phyloP scores from a whole-genome alignment of 2,797 vertebrate species.

The Falco novaeseelandiae region DNA sequence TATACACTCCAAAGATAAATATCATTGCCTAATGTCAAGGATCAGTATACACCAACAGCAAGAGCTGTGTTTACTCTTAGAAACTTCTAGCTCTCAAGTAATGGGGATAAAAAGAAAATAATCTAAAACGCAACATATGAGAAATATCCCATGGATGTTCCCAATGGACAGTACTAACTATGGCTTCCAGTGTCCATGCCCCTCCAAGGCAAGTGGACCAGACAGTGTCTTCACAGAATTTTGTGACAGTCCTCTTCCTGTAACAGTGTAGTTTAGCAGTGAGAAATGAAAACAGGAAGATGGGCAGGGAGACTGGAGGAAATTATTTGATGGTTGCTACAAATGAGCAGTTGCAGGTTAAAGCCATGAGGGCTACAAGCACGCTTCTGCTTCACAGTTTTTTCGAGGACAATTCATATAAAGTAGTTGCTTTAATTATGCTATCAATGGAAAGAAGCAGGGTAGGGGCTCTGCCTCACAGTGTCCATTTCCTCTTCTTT shows the following conservation, averaged over 20 bases:
- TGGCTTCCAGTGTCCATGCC: neutral
- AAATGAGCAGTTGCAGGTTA: neutral
- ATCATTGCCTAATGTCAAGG: neutral
- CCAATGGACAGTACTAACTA: neutral
- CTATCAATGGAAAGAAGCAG: neutral
- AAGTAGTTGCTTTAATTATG: neutral
- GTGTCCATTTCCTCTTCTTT: neutral
- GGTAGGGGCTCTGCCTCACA: fast-evolving
- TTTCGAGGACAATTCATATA: neutral
- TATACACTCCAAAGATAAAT: neutral
- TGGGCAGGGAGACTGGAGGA: neutral
- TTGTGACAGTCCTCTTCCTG: neutral
- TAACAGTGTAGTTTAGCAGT: neutral
- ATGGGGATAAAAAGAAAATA: neutral
- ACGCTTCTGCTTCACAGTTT: neutral
- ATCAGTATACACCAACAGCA: neutral
- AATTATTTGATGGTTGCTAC: neutral
- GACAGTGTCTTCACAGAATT: neutral
- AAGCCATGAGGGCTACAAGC: neutral
- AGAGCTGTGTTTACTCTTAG: neutral
- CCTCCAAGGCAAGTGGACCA: neutral
- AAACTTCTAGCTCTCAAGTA: neutral
- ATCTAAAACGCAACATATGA: neutral
- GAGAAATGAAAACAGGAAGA: neutral
- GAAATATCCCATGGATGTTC: neutral